Base-by-base conservation (phyloP, 2,888 invertebrate species). In the Unio delphinus region DNA sequence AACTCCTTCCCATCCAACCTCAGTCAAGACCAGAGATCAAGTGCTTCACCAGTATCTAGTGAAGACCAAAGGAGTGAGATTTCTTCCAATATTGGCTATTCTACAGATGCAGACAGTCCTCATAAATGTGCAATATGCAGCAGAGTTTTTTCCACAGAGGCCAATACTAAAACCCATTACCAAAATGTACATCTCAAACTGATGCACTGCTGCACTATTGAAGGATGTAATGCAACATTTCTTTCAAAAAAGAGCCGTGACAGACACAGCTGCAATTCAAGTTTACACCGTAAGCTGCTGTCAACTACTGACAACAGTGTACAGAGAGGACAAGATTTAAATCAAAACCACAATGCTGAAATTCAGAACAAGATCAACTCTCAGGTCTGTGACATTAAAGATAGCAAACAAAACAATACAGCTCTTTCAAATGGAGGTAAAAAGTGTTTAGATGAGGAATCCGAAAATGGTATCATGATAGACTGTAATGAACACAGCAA, bases 171-270 rank as follows among this genome's bases (percentile, higher is more conserved):
- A 91, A 95, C 95, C 1, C 98, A 98, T 89, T 98, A 96, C 90
- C 97, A 97, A 91, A 97, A 96, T 90, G 95, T 96, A 17, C 98
- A 98, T 90, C 93, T 98, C 67, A 98, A 98, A 91, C 91, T 97
- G 73, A 96, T 97, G 95, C 97, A 97, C 91, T 95, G 95, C 88
- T 98, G 98, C 91, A 95, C 94, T 85, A 94, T 96, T 5, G 97
- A 97, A 79, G 97, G 97, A 1, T 98, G 98, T 89, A 95, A 95
- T 90, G 97, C 97, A 0, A 95, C 96, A 0, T 98, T 98, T 89
- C 95, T 96, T 7, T 97, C 97, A 0, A 97, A 96, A 88, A 92
- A 96, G 70, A 96, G 95, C 85, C 93, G 97, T 82, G 98, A 98
- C 86, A 93, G 96, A 3, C 98, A 98, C 90, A 96, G 96, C 87